Evolutionary conservation across 2,888 invertebrate genomes (phyloP).

Genomic region (Craniophora ligustri): DNA sequence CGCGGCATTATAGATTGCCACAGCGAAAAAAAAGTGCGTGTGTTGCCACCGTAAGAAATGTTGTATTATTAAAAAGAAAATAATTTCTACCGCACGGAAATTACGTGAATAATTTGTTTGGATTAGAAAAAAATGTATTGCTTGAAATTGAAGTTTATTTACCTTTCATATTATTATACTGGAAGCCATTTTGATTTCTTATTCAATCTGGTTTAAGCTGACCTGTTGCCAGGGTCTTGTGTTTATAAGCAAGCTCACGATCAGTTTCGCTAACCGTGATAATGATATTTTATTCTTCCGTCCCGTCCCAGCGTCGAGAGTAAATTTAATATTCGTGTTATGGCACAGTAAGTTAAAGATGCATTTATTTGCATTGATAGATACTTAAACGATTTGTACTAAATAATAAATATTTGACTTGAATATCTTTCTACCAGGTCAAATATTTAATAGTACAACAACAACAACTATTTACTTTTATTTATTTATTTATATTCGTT

Average conservation of each 20-base stretch:
- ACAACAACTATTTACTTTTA: too few relatives aligned
- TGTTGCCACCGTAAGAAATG: conserved; percentile 29
- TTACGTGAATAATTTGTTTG: conserved; percentile 31
- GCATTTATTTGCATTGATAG: background rate
- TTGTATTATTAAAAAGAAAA: conserved; percentile 15
- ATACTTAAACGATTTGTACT: too few relatives aligned
- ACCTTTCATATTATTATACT: conserved; percentile 14
- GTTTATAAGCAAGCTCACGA: conserved; percentile 44
- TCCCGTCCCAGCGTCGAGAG: conserved; percentile 28
- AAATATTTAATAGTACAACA: too few relatives aligned
- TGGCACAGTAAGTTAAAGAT: too few relatives aligned
- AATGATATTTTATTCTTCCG: conserved; percentile 44
- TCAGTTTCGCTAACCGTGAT: conserved; percentile 38
- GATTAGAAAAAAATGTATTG: conserved; percentile 10
- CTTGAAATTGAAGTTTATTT: background rate
- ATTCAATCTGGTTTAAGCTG: conserved; percentile 39
- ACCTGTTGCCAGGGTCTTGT: conserved; percentile 28
- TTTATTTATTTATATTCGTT: too few relatives aligned
- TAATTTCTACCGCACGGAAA: conserved; percentile 19
- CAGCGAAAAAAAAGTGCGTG: conserved; percentile 49
- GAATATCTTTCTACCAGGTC: too few relatives aligned
- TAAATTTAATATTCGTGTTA: conserved; percentile 23
- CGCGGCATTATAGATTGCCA: conserved; percentile 40
- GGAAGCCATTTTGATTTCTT: conserved; percentile 22
- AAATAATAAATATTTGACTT: too few relatives aligned